phyloP scores from a whole-genome alignment of 2,797 vertebrate species.

The Hapalemur alaotrensis region DNA sequence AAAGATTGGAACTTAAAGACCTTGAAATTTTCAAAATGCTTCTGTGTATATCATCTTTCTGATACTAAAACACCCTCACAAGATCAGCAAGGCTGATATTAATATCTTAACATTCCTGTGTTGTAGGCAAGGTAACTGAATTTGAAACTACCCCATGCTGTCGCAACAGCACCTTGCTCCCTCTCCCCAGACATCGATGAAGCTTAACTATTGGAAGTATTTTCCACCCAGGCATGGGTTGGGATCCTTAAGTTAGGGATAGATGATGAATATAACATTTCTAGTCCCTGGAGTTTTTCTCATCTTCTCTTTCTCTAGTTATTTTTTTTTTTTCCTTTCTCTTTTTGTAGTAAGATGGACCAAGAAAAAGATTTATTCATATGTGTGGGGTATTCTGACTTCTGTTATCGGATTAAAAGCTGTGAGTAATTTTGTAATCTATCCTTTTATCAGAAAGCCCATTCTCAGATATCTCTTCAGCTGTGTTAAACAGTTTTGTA shows the following conservation, averaged over 20 bases:
- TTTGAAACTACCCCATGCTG: neutral
- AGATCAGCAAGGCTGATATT: neutral
- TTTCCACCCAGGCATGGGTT: neutral
- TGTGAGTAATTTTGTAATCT: conserved; percentile 71
- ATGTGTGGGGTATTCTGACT: conserved; percentile 37
- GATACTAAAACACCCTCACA: neutral
- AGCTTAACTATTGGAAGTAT: neutral
- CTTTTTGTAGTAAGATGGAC: neutral
- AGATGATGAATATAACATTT: conserved; percentile 3
- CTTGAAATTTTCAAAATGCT: neutral
- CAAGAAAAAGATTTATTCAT: neutral
- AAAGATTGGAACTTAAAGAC: neutral
- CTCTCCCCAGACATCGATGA: neutral
- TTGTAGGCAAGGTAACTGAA: neutral
- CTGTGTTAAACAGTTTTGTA: conserved; percentile 65
- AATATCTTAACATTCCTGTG: neutral
- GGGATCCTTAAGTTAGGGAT: neutral
- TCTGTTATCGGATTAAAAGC: conserved; percentile 62
- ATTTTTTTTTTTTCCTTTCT: neutral
- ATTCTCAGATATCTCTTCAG: conserved; percentile 69
- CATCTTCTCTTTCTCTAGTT: neutral
- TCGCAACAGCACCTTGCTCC: neutral
- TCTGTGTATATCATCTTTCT: neutral
- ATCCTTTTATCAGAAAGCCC: conserved; percentile 49
- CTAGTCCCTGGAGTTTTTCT: neutral